Percentiles rank a stretch among this genome's conserved stretches.
Evolutionary conservation across 2,113 vertebrate genomes (phyloP).

Genomic region (Grantiella picta): DNA sequence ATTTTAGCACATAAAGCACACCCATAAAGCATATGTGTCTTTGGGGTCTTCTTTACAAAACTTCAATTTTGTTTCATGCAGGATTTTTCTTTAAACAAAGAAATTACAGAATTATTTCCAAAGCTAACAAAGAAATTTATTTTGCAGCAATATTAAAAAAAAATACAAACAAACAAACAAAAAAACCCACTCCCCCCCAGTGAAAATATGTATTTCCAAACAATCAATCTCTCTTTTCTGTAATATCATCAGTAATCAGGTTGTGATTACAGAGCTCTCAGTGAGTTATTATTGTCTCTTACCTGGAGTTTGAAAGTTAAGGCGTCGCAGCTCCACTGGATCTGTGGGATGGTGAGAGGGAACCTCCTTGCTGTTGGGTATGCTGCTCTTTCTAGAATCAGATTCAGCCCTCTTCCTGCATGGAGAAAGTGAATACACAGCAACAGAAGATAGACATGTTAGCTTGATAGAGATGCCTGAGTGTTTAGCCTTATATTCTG

Average conservation of each 20-base stretch:
- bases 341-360: slow-evolving; percentile 95
- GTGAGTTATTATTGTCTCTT: slow-evolving; percentile 32
- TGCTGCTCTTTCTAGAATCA: slow-evolving; percentile 94
- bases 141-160: neutral
- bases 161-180: neutral
- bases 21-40: neutral
- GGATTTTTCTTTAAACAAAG: neutral
- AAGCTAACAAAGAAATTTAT: neutral
- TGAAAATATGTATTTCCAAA: neutral
- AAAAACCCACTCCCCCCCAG: neutral
- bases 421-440: neutral
- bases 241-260: neutral
- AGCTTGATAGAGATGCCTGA: neutral
- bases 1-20: neutral
- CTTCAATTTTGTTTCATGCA: neutral
- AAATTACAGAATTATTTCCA: neutral
- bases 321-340: slow-evolving; percentile 93
- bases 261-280: neutral
- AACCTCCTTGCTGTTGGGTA: slow-evolving; percentile 94
- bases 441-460: neutral
- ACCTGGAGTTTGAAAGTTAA: slow-evolving; percentile 99
- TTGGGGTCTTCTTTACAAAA: neutral
- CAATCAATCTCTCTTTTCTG: neutral
- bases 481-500: neutral
- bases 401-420: slow-evolving; percentile 94